Percentiles rank a stretch among this genome's conserved stretches.
Evolutionary conservation across 2,113 vertebrate species (phyloP).

Genomic region (Lichenostomus cassidix): DNA sequence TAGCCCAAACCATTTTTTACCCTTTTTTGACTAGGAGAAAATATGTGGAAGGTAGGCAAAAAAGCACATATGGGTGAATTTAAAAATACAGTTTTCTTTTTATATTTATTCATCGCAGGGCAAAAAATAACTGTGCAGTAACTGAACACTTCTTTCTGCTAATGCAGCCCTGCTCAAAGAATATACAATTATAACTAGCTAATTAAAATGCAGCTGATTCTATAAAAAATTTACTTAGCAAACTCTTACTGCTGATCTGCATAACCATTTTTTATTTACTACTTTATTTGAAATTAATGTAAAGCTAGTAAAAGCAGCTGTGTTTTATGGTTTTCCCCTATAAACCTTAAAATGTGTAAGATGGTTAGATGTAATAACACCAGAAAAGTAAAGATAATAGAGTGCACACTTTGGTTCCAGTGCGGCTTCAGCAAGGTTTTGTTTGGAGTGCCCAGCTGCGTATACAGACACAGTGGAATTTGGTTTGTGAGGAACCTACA

Average conservation of each 20-base stretch:
- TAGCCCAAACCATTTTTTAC: background rate
- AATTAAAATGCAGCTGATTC: background rate
- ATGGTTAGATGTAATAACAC: slow-evolving; percentile 32
- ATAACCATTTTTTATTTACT: background rate
- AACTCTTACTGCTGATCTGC: background rate
- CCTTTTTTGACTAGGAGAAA: background rate
- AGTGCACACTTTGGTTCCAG: slow-evolving; percentile 7
- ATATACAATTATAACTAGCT: background rate
- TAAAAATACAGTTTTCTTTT: background rate
- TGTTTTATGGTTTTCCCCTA: slow-evolving; percentile 22
- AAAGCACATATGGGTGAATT: background rate
- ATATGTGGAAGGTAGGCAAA: background rate
- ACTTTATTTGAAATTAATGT: background rate
- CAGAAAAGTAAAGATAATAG: slow-evolving; percentile 26
- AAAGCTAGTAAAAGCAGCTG: slow-evolving; percentile 25
- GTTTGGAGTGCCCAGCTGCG: slow-evolving; percentile 68
- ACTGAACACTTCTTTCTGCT: background rate
- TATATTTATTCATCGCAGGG: background rate
- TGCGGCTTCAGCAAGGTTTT: slow-evolving; percentile 52
- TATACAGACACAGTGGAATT: slow-evolving; percentile 69
- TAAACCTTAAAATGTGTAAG: slow-evolving; percentile 39
- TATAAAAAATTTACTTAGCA: background rate
- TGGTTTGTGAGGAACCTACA: slow-evolving; percentile 68
- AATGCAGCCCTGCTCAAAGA: background rate
- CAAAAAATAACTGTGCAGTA: background rate